A percentile compares a stretch with the other conserved stretches of the same genome.
Conservation (phyloP, 1,140 invertebrate species). For the Coelopa frigida region DNA sequence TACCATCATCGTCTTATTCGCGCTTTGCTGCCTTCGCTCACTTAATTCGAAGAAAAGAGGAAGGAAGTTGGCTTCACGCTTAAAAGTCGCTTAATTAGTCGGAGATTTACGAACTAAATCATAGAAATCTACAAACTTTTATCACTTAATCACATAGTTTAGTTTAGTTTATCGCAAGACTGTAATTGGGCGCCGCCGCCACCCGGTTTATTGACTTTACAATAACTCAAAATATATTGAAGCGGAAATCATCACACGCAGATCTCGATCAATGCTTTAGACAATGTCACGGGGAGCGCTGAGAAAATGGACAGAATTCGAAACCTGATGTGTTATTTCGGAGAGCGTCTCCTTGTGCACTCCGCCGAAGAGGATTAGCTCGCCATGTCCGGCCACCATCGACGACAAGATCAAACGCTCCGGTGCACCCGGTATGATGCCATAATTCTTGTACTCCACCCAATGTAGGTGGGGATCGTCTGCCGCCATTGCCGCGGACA, state of each 20-base stretch:
- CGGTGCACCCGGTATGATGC: slow-evolving; percentile 59
- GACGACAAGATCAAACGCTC: slow-evolving; percentile 87
- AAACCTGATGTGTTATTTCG: slow-evolving; percentile 56
- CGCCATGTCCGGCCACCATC: slow-evolving; percentile 78
- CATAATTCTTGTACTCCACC: slow-evolving; percentile 60
- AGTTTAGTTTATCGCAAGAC: too few species aligned
- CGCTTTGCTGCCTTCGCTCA: too few species aligned
- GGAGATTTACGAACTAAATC: too few species aligned
- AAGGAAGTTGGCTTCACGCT: too few species aligned
- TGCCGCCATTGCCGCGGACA: slow-evolving; percentile 58
- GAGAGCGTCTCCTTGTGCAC: slow-evolving; percentile 67
- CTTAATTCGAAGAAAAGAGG: too few species aligned
- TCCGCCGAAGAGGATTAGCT: slow-evolving; percentile 91
- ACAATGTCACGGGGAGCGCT: slow-evolving; percentile 66
- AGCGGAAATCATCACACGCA: neutral
- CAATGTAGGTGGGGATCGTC: slow-evolving; percentile 64
- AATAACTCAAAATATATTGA: neutral
- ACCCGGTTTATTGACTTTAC: neutral
- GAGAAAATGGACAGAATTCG: slow-evolving; percentile 73
- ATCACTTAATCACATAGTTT: too few species aligned
- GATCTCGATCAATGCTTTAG: slow-evolving; percentile 48
- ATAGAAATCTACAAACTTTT: too few species aligned
- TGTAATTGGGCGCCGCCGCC: too few species aligned
- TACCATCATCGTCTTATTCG: too few species aligned
- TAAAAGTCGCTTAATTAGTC: too few species aligned